Base-by-base conservation (phyloP, 2,888 invertebrate genomes). In the Ctena decussata region DNA sequence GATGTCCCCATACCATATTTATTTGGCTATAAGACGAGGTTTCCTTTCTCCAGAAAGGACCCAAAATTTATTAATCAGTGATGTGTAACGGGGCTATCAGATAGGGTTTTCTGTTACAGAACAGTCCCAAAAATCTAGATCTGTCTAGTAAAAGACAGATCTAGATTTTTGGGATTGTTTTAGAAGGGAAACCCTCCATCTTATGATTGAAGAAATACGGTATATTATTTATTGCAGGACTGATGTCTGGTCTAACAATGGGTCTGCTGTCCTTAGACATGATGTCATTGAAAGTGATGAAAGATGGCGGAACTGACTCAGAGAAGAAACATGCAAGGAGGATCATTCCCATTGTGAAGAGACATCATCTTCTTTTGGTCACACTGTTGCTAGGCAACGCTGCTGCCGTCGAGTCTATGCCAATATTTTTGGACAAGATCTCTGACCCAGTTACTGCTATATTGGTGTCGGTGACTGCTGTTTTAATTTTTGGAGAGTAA, bases 161-260 rank as follows among this genome's bases (percentile, higher is more conserved):
- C n/a, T n/a, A n/a, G n/a, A n/a, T n/a, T n/a, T n/a, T n/a, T n/a
- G n/a, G n/a, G n/a, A n/a, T n/a, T n/a, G n/a, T n/a, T n/a, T n/a
- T n/a, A n/a, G n/a, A n/a, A n/a, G n/a, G n/a, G n/a, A n/a, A n/a
- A n/a, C n/a, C n/a, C n/a, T n/a, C n/a, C n/a, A n/a, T n/a, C n/a
- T n/a, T n/a, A n/a, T n/a, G n/a, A n/a, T n/a, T n/a, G n/a, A n/a
- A n/a, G n/a, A n/a, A n/a, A n/a, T n/a, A n/a, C n/a, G n/a, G n/a
- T n/a, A n/a, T n/a, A n/a, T 41, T 41, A 11, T 11, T 37, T 70
- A 8, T 89, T 90, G 11, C 80, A 95, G 96, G 95, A 53, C 72
- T 96, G 57, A 94, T 96, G 93, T 95, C 95, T 44, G 96, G 96
- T n/a, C 89, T 96, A 39, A 96, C 95, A 8, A 91, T 96, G 91